These are phyloP conservation scores for Laticauda laticaudata DNA, from an alignment of 2,113 vertebrate species.

Conservation along the genomic window DNA sequence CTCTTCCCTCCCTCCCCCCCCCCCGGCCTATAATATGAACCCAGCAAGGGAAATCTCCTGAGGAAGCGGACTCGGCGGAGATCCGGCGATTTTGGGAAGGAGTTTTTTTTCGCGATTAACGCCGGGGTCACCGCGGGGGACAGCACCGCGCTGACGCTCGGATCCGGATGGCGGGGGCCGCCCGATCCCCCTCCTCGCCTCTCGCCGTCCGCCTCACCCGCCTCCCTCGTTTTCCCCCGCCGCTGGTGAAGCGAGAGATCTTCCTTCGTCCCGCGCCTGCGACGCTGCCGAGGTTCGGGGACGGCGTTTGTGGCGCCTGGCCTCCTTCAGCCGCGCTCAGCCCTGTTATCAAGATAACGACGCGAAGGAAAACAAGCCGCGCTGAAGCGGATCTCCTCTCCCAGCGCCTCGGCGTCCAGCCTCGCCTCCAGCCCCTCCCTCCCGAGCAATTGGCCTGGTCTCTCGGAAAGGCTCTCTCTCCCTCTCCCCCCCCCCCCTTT, in stretches of 20 bases:
- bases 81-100: background rate
- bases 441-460: background rate
- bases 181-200: background rate
- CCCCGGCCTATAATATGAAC: too few species aligned
- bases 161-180: background rate
- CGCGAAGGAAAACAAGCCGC: conserved; percentile 68
- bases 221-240: background rate
- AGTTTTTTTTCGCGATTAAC: background rate
- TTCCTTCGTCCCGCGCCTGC: conserved; percentile 65
- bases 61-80: background rate
- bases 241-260: conserved; percentile 72
- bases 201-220: conserved; percentile 4
- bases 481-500: too few species aligned
- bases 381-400: conserved; percentile 70
- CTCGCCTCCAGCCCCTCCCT: background rate
- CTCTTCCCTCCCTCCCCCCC: too few species aligned
- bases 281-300: conserved; percentile 72
- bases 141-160: background rate
- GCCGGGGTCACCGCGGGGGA: background rate
- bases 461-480: background rate
- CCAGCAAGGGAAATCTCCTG: background rate
- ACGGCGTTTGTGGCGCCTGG: conserved; percentile 81
- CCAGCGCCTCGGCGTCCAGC: conserved; percentile 53
- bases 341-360: conserved; percentile 80
- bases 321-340: conserved; percentile 75